Evolutionary conservation across 2,888 invertebrate genomes (phyloP).

Genomic region (Brenthis ino): DNA sequence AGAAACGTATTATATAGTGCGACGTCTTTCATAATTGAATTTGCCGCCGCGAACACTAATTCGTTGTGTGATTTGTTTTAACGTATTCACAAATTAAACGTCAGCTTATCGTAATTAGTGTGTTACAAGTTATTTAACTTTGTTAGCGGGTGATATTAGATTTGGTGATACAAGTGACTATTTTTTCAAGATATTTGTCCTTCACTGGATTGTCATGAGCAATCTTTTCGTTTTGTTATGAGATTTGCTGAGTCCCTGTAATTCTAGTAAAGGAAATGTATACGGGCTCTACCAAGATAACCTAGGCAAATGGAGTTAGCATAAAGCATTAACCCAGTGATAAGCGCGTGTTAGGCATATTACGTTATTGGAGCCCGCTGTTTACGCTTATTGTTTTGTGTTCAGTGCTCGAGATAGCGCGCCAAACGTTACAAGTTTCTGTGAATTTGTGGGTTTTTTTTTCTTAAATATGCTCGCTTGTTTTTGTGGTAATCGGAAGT

Average conservation of each 20-base stretch:
- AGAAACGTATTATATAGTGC: constrained; percentile 50
- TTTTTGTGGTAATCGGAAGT: constrained; percentile 47
- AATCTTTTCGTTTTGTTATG: not conserved
- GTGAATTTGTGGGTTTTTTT: constrained; percentile 47
- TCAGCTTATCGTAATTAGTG: constrained; percentile 22
- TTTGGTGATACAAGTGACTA: not conserved
- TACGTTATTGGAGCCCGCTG: constrained; percentile 55
- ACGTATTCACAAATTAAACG: constrained; percentile 28
- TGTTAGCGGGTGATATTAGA: not conserved
- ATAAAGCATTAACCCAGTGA: constrained; percentile 53
- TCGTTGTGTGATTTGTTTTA: constrained; percentile 24
- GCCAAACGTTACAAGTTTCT: constrained; percentile 62
- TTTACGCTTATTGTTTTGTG: constrained; percentile 62
- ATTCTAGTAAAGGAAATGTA: constrained; percentile 5
- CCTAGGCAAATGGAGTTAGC: constrained; percentile 43
- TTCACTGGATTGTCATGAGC: not conserved
- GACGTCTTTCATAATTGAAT: constrained; percentile 42
- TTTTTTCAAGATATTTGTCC: not conserved
- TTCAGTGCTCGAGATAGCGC: constrained; percentile 71
- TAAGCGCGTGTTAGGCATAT: constrained; percentile 60
- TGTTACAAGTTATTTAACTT: constrained; percentile 13
- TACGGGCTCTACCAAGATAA: constrained; percentile 38
- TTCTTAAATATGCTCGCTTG: constrained; percentile 50
- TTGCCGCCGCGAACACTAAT: constrained; percentile 24
- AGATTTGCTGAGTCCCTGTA: constrained; percentile 8